Base-by-base conservation (phyloP, 2,888 invertebrate genomes). In the Oscheius sp. region DNA sequence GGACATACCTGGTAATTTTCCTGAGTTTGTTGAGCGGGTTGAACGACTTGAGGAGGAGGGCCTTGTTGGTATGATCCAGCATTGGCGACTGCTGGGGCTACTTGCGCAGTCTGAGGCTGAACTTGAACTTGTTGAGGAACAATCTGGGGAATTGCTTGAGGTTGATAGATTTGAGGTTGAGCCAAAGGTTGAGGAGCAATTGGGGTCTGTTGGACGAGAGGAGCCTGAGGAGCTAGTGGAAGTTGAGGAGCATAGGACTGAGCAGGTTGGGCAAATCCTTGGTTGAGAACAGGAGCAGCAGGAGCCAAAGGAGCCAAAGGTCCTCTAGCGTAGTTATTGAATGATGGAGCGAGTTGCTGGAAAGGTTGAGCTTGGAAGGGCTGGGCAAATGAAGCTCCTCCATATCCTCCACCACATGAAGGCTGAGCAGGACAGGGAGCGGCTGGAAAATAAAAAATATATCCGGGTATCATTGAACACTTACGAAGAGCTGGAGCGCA, bases 401-500 rank as follows among this genome's bases (percentile, higher is more conserved):
- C 37, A 27, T 65, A 65, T 27, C 66, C 66, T 27, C 48, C 58
- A 31, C 68, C 68, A 39, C 68, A 68, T 27, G 37, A 23, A 23
- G 53, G 42, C 17, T 37, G 25, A 8, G 34, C 25, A 45, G 53
- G 66, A 37, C 66, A 66, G n/a, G 66, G 39, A 55, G 66, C 23
- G 4, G 61, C 68, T 58, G 42, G 31, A 67, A 57, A 12, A 29
- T 17, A 29, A 5, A 12, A 3, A 55, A 12, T 15, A 3, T 5
- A 27, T 55, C 17, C 8, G n/a, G n/a, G n/a, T n/a, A n/a, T 5
- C 6, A 45, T 1, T 27, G 23, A 17, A n/a, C 45, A 64, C 64
- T 64, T 64, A 64, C 64, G 64, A 12, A 64, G 64, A 31, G 31
- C 23, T 37, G 53, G 66, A 20, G 57, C 53, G 29, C 66, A 66